Base-by-base conservation (phyloP, 2,113 vertebrate species). In the Litocranius walleri region DNA sequence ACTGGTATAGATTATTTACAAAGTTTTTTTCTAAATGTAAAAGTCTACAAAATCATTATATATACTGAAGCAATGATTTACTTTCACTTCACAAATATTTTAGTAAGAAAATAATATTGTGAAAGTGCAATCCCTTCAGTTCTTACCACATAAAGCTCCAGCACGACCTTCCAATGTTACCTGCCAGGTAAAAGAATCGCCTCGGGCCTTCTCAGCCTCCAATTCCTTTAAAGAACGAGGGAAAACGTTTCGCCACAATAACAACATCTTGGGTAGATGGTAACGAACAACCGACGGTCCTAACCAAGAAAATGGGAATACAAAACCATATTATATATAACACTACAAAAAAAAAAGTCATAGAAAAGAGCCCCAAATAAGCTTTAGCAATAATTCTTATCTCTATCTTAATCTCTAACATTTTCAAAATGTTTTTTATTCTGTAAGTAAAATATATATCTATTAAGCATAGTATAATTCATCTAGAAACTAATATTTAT, bases 111-210 rank as follows among this genome's bases (percentile, higher is more conserved):
- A 91, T 50, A 90, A 95, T 45, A 95, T 80, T 33, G 1, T 92
- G 62, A 94, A 95, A 94, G 52, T 25, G 5, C 2, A 83, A 30
- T 81, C 29, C 40, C 92, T 95, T 64, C 78, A 77, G 71, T 97
- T 93, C 98, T 99, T 99, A 99, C 99, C 99, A 82, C 99, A 99
- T 61, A 99, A 98, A 62, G 99, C 99, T 98, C 99, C 99, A 84
- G 99, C 99, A 3, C 99, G 99, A 30, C 99, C 99, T 98, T 99
- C 99, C 98, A 99, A 97, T 0, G 99, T 99, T 92, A 99, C 99
- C 98, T 99, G 99, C 99, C 99, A 99, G 71, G 99, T 99, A 98
- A 99, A 99, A 77, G 99, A 99, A 99, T 99, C 99, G 90, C 99
- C 99, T 98, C 99, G 99, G 0, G 99, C 99, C 97, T 99, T 99